Percentiles rank a stretch among this genome's conserved stretches.
phyloP scores from a whole-genome alignment of 2,888 invertebrate species.

The Ryuthela nishihirai region DNA sequence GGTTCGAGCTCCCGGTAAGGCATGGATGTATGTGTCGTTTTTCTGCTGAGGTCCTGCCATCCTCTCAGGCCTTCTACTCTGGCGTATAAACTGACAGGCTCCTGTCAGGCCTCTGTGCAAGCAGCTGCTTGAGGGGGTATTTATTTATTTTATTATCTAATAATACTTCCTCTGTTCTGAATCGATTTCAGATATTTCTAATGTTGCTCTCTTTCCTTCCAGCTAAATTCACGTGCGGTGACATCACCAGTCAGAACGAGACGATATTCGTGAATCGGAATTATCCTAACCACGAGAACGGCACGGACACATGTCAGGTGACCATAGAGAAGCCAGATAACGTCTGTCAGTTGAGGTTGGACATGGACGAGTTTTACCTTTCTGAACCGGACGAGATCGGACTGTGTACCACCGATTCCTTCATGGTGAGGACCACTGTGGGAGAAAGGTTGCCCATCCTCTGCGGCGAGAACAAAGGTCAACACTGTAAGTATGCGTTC shows the following conservation, averaged over 20 bases:
- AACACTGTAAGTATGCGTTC: conserved; percentile 68
- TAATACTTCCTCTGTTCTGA: too few species aligned
- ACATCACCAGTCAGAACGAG: conserved; percentile 35
- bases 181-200: too few species aligned
- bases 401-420: conserved; percentile 72
- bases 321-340: conserved; percentile 74
- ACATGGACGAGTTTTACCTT: conserved; percentile 67
- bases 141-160: too few species aligned
- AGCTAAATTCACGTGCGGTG: conserved; percentile 64
- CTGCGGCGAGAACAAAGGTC: conserved; percentile 74
- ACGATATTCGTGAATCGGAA: conserved; percentile 51
- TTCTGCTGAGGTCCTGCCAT: too few species aligned
- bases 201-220: conserved; percentile 43
- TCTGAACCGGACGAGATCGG: conserved; percentile 55
- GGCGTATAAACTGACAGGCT: too few species aligned
- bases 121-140: too few species aligned
- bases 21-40: too few species aligned
- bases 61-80: too few species aligned
- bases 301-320: conserved; percentile 77
- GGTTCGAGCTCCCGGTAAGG: too few species aligned
- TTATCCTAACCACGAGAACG: conserved; percentile 72
- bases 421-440: conserved; percentile 55
- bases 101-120: too few species aligned
- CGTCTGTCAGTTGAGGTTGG: conserved; percentile 73
- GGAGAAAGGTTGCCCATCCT: conserved; percentile 61